These are phyloP conservation scores for Gymnodraco acuticeps DNA, from an alignment of 2,797 vertebrate species.

Conservation along the genomic window DNA sequence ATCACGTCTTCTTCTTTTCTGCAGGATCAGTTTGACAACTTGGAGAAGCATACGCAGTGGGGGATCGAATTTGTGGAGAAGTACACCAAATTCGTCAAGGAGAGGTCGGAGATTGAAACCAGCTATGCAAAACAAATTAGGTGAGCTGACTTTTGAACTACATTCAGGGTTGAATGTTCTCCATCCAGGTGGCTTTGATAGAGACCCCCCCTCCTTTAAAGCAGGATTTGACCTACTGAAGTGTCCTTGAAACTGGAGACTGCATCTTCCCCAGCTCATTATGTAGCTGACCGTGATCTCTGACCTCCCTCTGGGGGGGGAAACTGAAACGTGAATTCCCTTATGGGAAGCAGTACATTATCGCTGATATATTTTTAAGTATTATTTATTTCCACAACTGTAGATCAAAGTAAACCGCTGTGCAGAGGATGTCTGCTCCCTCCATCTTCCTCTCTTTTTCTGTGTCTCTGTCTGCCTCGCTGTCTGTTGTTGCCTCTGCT, in stretches of 20 bases:
- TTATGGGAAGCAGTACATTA: not conserved
- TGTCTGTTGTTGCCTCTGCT: slow-evolving; percentile 67
- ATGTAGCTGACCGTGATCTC: slow-evolving; percentile 48
- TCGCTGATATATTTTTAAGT: slow-evolving; percentile 7
- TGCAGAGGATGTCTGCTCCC: slow-evolving; percentile 23
- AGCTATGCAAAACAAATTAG: slow-evolving; percentile 99
- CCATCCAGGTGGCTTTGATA: slow-evolving; percentile 30
- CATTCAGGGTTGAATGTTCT: not conserved
- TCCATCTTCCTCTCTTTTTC: slow-evolving; percentile 22
- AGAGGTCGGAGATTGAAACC: slow-evolving; percentile 96
- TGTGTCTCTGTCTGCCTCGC: slow-evolving; percentile 21
- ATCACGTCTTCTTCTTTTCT: slow-evolving; percentile 28
- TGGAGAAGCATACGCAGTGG: slow-evolving; percentile 99
- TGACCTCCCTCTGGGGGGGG: slow-evolving; percentile 36
- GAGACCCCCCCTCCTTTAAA: not conserved
- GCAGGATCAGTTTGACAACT: slow-evolving; percentile 99
- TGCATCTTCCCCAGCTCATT: slow-evolving; percentile 25
- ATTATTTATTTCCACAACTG: not conserved
- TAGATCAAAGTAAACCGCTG: slow-evolving; percentile 1
- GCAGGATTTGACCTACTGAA: slow-evolving; percentile 42
- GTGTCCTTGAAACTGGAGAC: slow-evolving; percentile 57
- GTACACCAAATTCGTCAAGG: slow-evolving; percentile 99
- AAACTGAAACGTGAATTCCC: slow-evolving; percentile 19
- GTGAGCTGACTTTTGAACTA: slow-evolving; percentile 77
- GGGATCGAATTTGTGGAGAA: slow-evolving; percentile 97